Evolutionary conservation across 64 coral and sea anemone genomes (phyloP).

Genomic region (Catalaphyllia jardinei): DNA sequence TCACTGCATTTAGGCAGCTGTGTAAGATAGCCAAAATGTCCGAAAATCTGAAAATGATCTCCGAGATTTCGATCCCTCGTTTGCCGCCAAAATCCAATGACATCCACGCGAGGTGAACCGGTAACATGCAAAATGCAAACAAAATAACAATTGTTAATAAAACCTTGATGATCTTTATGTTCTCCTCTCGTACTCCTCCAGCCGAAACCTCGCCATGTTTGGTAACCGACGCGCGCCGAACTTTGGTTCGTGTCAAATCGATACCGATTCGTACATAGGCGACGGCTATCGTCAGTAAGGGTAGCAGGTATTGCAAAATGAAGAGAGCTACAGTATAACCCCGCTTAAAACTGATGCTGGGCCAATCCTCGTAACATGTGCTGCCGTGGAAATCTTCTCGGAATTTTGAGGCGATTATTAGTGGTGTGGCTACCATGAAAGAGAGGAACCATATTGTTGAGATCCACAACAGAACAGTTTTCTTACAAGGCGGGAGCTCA

Average conservation of each 20-base stretch:
- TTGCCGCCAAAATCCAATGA: conserved; percentile 54
- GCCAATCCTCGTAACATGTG: conserved; percentile 57
- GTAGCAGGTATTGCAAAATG: conserved; percentile 53
- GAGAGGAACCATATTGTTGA: conserved; percentile 72
- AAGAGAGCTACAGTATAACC: conserved; percentile 39
- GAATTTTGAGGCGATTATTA: conserved; percentile 63
- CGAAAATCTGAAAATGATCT: conserved; percentile 52
- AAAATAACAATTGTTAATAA: conserved; percentile 52
- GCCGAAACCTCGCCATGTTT: conserved; percentile 18
- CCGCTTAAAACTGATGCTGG: background rate
- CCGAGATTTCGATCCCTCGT: conserved; percentile 1
- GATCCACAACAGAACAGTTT: conserved; percentile 57
- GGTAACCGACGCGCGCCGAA: conserved; percentile 25
- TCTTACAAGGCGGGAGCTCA: conserved; percentile 51
- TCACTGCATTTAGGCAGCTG: conserved; percentile 57
- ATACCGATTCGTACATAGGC: conserved; percentile 68
- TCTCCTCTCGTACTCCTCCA: conserved; percentile 33
- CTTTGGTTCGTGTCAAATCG: conserved; percentile 54
- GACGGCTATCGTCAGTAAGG: conserved; percentile 57
- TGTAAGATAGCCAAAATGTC: conserved; percentile 56
- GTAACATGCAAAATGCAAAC: conserved; percentile 65
- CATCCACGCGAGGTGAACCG: conserved; percentile 67
- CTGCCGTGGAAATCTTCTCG: background rate
- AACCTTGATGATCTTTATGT: conserved; percentile 56
- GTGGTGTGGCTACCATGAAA: conserved; percentile 57